Conservation (phyloP, 2,888 invertebrate genomes). For the Dryobotodes eremita region DNA sequence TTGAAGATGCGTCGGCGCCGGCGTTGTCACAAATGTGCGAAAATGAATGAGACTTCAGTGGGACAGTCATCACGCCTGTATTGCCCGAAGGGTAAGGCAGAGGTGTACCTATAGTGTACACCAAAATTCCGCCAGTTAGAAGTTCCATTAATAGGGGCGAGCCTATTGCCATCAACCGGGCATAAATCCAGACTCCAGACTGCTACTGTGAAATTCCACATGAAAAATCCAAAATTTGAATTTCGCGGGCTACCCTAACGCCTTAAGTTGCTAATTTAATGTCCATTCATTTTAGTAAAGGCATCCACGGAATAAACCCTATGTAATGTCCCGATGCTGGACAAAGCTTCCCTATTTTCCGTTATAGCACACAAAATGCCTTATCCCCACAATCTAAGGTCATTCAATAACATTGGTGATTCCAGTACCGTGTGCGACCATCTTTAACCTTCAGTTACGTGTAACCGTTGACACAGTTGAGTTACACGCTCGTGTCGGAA, state of each 20-base stretch:
- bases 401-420: background rate
- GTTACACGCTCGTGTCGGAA: conserved; percentile 40
- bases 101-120: too few species aligned
- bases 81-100: too few species aligned
- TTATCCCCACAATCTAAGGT: too few species aligned
- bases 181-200: too few species aligned
- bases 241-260: too few species aligned
- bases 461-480: conserved; percentile 59
- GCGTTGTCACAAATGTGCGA: background rate
- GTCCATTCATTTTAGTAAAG: background rate
- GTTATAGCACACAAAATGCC: background rate
- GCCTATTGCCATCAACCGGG: too few species aligned
- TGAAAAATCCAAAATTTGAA: too few species aligned
- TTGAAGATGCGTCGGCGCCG: conserved; percentile 5
- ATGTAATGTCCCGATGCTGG: background rate
- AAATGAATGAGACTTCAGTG: background rate
- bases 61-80: too few species aligned
- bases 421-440: conserved; percentile 13
- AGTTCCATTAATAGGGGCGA: too few species aligned
- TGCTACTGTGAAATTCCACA: too few species aligned
- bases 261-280: too few species aligned
- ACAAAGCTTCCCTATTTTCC: background rate
- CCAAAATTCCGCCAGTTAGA: too few species aligned
- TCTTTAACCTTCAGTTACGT: conserved; percentile 45
- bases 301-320: background rate